Evolutionary conservation across 2,888 invertebrate species (phyloP), one percentile per base, ranked within the genome.

Genomic region (Xestia xanthographa): DNA sequence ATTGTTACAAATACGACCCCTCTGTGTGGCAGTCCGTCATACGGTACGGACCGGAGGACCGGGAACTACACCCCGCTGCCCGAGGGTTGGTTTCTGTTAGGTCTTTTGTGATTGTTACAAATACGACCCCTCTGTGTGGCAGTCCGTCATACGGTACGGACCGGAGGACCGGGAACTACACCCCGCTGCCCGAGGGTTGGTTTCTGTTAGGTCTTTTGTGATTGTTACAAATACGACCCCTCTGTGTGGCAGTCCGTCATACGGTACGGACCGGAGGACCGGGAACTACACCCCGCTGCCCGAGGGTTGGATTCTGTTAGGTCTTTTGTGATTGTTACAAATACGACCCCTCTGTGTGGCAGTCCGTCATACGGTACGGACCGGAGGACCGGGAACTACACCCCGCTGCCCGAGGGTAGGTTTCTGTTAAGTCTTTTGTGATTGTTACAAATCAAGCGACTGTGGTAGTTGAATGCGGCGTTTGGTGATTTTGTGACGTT

Each of bases 21-120:
- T 95, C 97, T 75, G 97, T 97, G 86, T 98, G 98, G 98, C 97
- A 97, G 92, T 97, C 97, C 79, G 97, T 98, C 83, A 97, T 98
- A 90, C 95, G 97, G 79, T 97, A 97, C 92, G 97, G 97, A 60
- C 95, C 97, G 14, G 94, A 94, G 83, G 97, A 97, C 86, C 92
- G 94, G 75, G 93, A 92, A 81, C 92, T 93, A 86, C 96, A 97
- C 90, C 97, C 95, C 84, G 97, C 97, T 48, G 96, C 96, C 79
- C 94, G 97, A 92, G 97, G 97, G 98, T 98, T 93, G 95, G 93
- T 87, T 72, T 69, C 75, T 74, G 71, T 74, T 69, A 75, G 72
- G 85, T 63, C 77, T 77, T 68, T 66, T 72, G 72, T 78, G 70
- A 56, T 56, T 72, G 78, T n/a, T n/a, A n/a, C 89, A 98, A 98